A percentile compares a stretch with the other conserved stretches of the same genome.
phyloP scores from a whole-genome alignment of 2,888 invertebrate species.

The Lepas anatifera region DNA sequence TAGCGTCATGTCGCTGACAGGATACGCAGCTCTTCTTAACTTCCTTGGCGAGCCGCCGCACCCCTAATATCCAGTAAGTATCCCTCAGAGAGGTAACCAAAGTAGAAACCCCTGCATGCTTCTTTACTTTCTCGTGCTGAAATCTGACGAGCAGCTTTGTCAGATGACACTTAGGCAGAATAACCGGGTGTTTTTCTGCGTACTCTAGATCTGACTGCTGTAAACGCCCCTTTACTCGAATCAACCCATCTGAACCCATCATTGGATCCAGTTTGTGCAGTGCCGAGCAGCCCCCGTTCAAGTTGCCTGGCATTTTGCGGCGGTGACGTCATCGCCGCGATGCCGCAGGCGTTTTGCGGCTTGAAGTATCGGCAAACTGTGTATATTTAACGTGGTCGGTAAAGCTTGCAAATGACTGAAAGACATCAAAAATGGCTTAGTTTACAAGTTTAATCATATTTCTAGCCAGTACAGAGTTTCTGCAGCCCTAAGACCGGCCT shows the following conservation, averaged over 20 bases:
- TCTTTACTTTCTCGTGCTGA: background rate
- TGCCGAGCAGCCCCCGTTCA: too few relatives aligned
- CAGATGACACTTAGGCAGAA: background rate
- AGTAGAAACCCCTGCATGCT: background rate
- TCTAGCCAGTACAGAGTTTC: too few relatives aligned
- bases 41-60: background rate
- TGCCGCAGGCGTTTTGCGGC: too few relatives aligned
- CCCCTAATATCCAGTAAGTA: background rate
- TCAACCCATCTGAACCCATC: background rate
- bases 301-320: too few relatives aligned
- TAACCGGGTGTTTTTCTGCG: background rate
- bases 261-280: background rate
- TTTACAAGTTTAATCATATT: too few relatives aligned
- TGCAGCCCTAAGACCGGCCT: too few relatives aligned
- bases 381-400: too few relatives aligned
- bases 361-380: too few relatives aligned
- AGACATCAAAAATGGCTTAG: too few relatives aligned
- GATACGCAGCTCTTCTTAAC: background rate
- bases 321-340: too few relatives aligned
- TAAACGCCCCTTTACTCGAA: background rate
- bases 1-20: background rate
- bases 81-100: background rate
- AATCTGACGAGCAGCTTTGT: background rate
- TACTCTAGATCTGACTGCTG: background rate
- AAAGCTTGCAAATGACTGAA: too few relatives aligned